Percentiles rank a stretch among this genome's conserved stretches.
Evolutionary conservation across 2,888 invertebrate genomes (phyloP).

Genomic region (Blomia tropicalis): DNA sequence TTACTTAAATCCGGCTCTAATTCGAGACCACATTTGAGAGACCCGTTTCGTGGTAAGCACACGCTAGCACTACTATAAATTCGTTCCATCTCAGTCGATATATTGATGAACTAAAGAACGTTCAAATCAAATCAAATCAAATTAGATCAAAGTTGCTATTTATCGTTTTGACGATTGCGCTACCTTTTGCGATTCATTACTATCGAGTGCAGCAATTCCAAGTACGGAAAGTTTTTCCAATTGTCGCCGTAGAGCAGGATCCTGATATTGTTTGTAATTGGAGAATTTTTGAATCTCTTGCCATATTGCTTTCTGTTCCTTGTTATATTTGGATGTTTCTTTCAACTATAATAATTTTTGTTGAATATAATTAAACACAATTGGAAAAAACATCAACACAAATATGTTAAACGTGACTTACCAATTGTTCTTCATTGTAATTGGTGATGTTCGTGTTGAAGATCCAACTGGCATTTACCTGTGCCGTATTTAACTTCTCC

Average conservation of each 20-base stretch:
- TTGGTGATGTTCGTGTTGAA: background rate
- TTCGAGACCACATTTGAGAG: conserved; percentile 13
- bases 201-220: conserved; percentile 21
- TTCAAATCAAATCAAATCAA: background rate
- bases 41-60: conserved; percentile 1
- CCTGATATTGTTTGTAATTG: conserved; percentile 51
- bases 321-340: conserved; percentile 31
- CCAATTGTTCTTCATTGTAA: background rate
- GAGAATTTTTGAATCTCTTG: conserved; percentile 54
- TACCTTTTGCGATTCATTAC: conserved; percentile 11
- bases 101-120: conserved; percentile 12
- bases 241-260: conserved; percentile 35
- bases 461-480: background rate
- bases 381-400: background rate
- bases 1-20: conserved; percentile 44
- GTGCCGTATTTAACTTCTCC: background rate
- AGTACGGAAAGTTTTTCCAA: conserved; percentile 24
- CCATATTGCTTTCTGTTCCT: conserved; percentile 58
- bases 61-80: conserved; percentile 14
- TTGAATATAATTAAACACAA: background rate
- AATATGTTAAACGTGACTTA: background rate
- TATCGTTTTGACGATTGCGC: too few species aligned
- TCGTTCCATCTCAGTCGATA: conserved; percentile 17
- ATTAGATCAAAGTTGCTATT: background rate
- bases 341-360: conserved; percentile 29